A percentile compares a stretch with the other conserved stretches of the same genome.
These are phyloP conservation scores for Rhodinocichla rosea DNA, from an alignment of 2,113 vertebrate species.

Conservation along the genomic window DNA sequence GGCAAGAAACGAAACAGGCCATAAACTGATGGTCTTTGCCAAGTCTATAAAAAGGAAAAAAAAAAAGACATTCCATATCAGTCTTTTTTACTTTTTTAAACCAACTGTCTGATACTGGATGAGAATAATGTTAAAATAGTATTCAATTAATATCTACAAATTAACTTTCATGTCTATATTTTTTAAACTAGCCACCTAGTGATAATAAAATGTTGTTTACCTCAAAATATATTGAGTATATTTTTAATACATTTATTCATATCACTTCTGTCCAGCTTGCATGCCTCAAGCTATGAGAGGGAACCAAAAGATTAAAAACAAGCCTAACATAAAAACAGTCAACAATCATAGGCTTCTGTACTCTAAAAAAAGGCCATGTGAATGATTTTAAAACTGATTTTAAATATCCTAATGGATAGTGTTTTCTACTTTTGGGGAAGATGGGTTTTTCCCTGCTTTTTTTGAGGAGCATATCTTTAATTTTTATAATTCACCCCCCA, in stretches of 20 bases:
- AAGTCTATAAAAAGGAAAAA: conserved; percentile 59
- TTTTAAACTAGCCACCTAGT: not conserved
- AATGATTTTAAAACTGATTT: not conserved
- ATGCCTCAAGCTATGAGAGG: not conserved
- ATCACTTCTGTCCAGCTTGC: not conserved
- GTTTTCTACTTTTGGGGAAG: not conserved
- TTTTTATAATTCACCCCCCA: not conserved
- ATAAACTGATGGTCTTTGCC: conserved; percentile 66
- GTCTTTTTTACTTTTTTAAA: conserved; percentile 16
- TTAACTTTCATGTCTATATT: not conserved
- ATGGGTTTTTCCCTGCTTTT: not conserved
- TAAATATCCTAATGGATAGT: not conserved
- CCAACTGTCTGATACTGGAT: conserved; percentile 12
- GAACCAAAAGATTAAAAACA: not conserved
- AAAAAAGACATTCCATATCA: conserved; percentile 40
- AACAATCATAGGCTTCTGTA: not conserved
- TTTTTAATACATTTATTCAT: conserved; percentile 25
- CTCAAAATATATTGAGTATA: not conserved
- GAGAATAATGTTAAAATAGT: conserved; percentile 15
- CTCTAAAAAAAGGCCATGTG: not conserved
- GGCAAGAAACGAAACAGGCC: conserved; percentile 69
- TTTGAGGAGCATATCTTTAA: not conserved
- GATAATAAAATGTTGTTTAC: conserved; percentile 37
- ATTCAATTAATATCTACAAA: conserved; percentile 27
- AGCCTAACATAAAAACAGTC: not conserved